Evolutionary conservation across 1,140 invertebrate species (phyloP), one percentile per base, ranked within the genome.

Genomic region (Eumaeus atala): DNA sequence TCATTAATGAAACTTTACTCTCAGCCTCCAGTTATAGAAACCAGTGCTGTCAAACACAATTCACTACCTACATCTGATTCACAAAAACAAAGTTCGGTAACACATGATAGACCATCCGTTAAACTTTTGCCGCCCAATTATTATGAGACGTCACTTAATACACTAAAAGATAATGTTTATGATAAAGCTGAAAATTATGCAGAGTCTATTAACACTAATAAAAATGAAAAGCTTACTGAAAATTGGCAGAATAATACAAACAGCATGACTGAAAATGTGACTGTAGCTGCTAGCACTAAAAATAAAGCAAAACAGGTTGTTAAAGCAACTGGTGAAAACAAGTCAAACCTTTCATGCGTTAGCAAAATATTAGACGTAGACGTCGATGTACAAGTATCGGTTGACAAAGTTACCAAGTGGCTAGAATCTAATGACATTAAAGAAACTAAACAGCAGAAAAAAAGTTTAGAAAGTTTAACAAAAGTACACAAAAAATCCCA

Each of bases 401-500:
- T 76, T 12, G 56, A 66, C 16, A 83, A 79, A 62, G 79, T 83
- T 0, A 63, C 69, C n/a, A 63, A 61, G 9, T 83, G 79, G 79
- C 54, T 83, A 8, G 28, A 28, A 6, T 28, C 21, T 28, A 28
- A 28, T 6, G 6, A 28, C 21, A 6, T 28, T 28, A 6, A 28
- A 28, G 21, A 28, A 28, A 28, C 21, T 28, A 28, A 3, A 28
- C 21, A 28, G 6, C 2, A 2, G 6, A 28, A 28, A 28, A 28
- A 3, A 28, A 28, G 21, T 28, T 28, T 6, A 28, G 21, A 28
- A 28, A 6, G 6, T 3, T 28, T 6, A 28, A 28, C 21, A 6
- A 6, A 28, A 3, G 21, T 6, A 2, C 6, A 2, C 2, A 28
- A 28, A 3, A 6, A 28, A 3, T 28, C 21, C 21, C 21, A 3